A percentile compares a stretch with the other conserved stretches of the same genome.
Conservation (phyloP, 2,113 vertebrate species). For the Cephalopterus ornatus region DNA sequence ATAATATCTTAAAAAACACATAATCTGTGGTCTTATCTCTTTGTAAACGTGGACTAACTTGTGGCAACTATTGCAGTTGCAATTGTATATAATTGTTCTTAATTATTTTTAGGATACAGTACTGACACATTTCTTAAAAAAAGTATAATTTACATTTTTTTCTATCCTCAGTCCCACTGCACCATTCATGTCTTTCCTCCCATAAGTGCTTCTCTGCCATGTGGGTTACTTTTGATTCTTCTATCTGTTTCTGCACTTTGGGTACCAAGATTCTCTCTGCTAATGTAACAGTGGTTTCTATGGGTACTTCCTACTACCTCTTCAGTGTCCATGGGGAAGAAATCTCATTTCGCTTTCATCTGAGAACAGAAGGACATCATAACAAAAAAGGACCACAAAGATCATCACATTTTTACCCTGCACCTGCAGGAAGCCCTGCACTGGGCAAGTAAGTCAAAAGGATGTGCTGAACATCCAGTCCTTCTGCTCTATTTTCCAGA, state of each 20-base stretch:
- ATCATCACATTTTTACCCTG: neutral
- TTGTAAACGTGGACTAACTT: neutral
- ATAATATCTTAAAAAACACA: neutral
- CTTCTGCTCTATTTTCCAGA: neutral
- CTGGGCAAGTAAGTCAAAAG: neutral
- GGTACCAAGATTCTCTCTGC: neutral
- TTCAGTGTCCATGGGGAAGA: fast-evolving
- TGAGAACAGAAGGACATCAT: neutral
- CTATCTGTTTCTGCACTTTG: neutral
- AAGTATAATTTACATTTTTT: neutral
- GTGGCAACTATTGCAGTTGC: neutral
- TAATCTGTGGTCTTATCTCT: neutral
- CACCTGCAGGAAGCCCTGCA: neutral
- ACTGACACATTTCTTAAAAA: neutral
- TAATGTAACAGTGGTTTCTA: neutral
- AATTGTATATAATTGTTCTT: neutral
- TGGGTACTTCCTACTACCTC: neutral
- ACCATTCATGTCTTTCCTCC: neutral
- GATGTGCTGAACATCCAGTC: neutral
- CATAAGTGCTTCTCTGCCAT: neutral
- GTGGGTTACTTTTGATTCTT: neutral
- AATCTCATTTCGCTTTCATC: neutral
- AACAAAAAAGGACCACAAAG: neutral
- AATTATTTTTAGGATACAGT: neutral
- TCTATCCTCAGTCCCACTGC: neutral